Conservation (phyloP, 2,888 invertebrate species). For the Silvanus unidentatus region DNA sequence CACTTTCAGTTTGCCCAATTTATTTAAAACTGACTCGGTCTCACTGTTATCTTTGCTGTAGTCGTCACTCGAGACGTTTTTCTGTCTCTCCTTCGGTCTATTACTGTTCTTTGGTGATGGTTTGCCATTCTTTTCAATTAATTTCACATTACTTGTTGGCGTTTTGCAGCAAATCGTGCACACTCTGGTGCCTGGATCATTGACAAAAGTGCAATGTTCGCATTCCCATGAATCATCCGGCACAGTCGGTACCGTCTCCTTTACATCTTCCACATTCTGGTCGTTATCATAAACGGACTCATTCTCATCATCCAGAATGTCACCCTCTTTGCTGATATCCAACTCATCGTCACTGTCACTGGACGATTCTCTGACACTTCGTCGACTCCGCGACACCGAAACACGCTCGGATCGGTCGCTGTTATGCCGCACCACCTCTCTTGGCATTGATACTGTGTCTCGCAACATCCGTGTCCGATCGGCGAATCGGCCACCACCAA, state of each 20-base stretch:
- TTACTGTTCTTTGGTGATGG: slow-evolving; percentile 1
- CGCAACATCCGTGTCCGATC: slow-evolving; percentile 28
- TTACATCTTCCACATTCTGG: slow-evolving; percentile 32
- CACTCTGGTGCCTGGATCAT: slow-evolving; percentile 70
- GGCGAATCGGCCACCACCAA: slow-evolving; percentile 27
- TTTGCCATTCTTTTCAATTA: slow-evolving; percentile 17
- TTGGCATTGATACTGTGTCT: slow-evolving; percentile 36
- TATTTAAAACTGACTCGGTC: slow-evolving; percentile 42
- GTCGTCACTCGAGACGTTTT: slow-evolving; percentile 38
- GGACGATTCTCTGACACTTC: slow-evolving; percentile 32
- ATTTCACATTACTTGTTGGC: slow-evolving; percentile 43
- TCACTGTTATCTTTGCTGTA: slow-evolving; percentile 44
- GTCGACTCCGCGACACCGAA: slow-evolving; percentile 29
- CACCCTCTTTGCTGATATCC: slow-evolving; percentile 29
- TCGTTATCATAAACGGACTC: slow-evolving; percentile 32
- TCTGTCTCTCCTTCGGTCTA: slow-evolving; percentile 6
- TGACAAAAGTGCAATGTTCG: slow-evolving; percentile 85
- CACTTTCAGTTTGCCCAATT: slow-evolving; percentile 36
- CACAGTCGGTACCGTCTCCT: slow-evolving; percentile 41
- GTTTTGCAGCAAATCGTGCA: slow-evolving; percentile 86
- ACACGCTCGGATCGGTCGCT: slow-evolving; percentile 31
- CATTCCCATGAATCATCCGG: slow-evolving; percentile 72
- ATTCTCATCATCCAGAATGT: slow-evolving; percentile 30
- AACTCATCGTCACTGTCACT: slow-evolving; percentile 37
- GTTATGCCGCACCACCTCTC: slow-evolving; percentile 31